Base-by-base conservation (phyloP, 2,797 vertebrate species). In the Salmo trutta region DNA sequence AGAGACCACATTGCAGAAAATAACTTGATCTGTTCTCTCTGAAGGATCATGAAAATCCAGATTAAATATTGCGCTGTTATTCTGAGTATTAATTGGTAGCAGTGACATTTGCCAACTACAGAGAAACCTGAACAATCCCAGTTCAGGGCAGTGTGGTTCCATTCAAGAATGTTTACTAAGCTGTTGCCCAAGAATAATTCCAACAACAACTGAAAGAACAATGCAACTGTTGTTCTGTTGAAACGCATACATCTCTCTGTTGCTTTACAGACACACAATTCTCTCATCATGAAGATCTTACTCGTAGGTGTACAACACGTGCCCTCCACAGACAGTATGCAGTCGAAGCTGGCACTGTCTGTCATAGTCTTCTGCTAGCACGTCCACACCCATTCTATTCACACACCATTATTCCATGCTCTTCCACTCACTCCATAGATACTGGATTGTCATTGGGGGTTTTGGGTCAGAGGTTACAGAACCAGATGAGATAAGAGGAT, bases 91-190 rank as follows among this genome's bases (percentile, higher is more conserved):
- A 82, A 90, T 88, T 76, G 86, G 88, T 78, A 79, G 79, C 83
- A 84, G 81, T 69, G 77, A 77, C 75, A 71, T 77, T 76, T 47
- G 64, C 76, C 79, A 81, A 87, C 89, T 82, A 81, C 77, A 65
- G 77, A 65, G 41, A 81, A 7, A 85, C 70, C 66, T 66, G 66
- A 74, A 77, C 87, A 86, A 66, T 77, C 75, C 75, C 75, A 73
- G 79, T 84, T 81, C 85, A 82, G 76, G 71, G 81, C 53, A 83
- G 53, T 86, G 88, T 69, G 84, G 83, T 87, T 62, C 88, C 65
- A 83, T 92, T 91, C 87, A 91, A 93, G 89, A 92, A 92, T 89
- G 88, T 90, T 90, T 90, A 94, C n/a, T 21, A 24, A 62, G 7
- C 41, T 93, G 91, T 91, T 86, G 85, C 90, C 87, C 86, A 88